Percentiles rank a stretch among this genome's conserved stretches.
phyloP scores from a whole-genome alignment of 1,140 invertebrate species.

The Pantala flavescens region DNA sequence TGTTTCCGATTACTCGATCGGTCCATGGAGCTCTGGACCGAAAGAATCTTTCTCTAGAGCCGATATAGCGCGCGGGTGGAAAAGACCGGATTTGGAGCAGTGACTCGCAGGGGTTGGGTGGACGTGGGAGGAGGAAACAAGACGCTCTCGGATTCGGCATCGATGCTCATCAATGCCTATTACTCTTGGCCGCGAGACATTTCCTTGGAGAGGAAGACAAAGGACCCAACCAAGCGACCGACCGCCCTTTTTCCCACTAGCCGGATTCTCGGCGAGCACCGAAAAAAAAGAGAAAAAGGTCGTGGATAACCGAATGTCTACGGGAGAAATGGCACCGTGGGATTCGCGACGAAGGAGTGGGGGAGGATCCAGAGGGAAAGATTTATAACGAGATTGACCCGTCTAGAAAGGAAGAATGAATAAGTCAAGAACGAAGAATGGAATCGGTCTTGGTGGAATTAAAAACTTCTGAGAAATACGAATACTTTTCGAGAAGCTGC shows the following conservation, averaged over 20 bases:
- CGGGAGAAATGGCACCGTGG: not conserved
- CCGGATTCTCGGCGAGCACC: not conserved
- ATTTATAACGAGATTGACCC: too few relatives aligned
- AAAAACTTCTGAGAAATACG: too few relatives aligned
- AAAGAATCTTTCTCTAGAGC: not conserved
- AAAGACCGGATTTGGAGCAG: not conserved
- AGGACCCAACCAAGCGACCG: not conserved
- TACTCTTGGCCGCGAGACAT: not conserved
- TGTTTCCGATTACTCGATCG: too few relatives aligned
- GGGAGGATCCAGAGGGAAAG: too few relatives aligned
- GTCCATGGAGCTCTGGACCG: too few relatives aligned
- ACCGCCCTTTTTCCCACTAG: not conserved
- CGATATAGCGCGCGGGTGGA: not conserved
- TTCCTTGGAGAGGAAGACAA: not conserved
- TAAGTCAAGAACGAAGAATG: too few relatives aligned
- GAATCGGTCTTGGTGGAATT: too few relatives aligned
- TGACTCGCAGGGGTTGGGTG: not conserved
- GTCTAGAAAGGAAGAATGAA: too few relatives aligned
- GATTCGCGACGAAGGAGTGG: not conserved
- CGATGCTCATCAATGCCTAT: slow-evolving; percentile 8
- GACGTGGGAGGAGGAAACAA: not conserved
- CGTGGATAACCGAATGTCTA: not conserved
- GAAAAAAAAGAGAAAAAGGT: not conserved
- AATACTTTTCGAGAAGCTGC: too few relatives aligned
- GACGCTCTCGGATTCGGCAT: not conserved